phyloP scores from a whole-genome alignment of 2,797 vertebrate genomes.

The Bufotes viridis region DNA sequence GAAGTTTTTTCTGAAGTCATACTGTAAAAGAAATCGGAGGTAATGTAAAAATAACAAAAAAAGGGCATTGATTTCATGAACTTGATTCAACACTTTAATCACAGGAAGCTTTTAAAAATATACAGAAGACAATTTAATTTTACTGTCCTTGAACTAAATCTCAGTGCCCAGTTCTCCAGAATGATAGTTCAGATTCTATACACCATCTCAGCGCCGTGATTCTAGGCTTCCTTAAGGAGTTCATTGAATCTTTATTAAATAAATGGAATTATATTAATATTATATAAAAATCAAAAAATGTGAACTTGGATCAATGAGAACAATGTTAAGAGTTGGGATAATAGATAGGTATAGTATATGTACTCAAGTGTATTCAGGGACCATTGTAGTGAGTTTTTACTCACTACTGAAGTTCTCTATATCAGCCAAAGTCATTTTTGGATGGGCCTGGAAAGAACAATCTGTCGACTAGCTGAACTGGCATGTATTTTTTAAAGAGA shows the following conservation, averaged over 20 bases:
- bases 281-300: neutral
- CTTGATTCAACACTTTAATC: neutral
- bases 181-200: neutral
- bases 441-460: no score
- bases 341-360: no score
- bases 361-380: no score
- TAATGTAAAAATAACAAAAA: conserved; percentile 7
- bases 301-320: neutral
- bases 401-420: no score
- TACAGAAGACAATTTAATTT: conserved; percentile 25
- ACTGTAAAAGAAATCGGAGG: neutral
- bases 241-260: conserved; percentile 13
- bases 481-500: no score
- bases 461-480: no score
- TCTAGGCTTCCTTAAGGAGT: neutral
- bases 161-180: neutral
- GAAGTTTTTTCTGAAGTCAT: neutral
- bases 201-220: neutral
- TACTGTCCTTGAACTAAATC: neutral
- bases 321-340: neutral
- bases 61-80: conserved; percentile 2
- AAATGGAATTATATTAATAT: conserved; percentile 14
- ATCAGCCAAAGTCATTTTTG: no score
- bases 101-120: conserved; percentile 11
- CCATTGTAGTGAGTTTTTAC: no score